phyloP scores from a whole-genome alignment of 2,888 invertebrate genomes.

The Margaritifera margaritifera region DNA sequence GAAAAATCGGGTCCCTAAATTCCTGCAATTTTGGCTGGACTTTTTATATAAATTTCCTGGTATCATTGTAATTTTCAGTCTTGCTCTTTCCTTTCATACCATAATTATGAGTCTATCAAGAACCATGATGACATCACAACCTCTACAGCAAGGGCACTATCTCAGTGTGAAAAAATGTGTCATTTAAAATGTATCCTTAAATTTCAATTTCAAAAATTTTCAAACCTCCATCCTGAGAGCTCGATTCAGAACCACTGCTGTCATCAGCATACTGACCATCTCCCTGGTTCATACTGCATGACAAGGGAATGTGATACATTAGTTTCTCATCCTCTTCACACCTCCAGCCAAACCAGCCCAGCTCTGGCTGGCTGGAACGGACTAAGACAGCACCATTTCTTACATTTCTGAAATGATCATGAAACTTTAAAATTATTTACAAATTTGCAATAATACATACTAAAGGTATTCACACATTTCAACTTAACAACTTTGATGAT shows the following conservation, averaged over 20 bases:
- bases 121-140: no score
- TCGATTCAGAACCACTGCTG: slow-evolving; percentile 31
- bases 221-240: slow-evolving; percentile 33
- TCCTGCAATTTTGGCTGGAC: no score
- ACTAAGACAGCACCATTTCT: slow-evolving; percentile 94
- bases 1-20: no score
- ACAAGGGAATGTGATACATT: slow-evolving; percentile 76
- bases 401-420: slow-evolving; percentile 78
- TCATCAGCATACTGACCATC: slow-evolving; percentile 24
- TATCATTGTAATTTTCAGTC: no score
- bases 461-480: neutral
- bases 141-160: no score
- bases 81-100: no score
- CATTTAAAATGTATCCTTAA: no score
- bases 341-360: slow-evolving; percentile 95
- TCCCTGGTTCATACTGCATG: slow-evolving; percentile 58
- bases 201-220: neutral
- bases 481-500: neutral
- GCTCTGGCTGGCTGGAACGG: slow-evolving; percentile 94
- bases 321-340: slow-evolving; percentile 91
- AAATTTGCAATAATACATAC: neutral
- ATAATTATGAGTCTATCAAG: no score
- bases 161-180: no score
- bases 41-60: no score
- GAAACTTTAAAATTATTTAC: neutral